These are phyloP conservation scores for Eilema depressum DNA, from an alignment of 2,888 invertebrate genomes.

Conservation along the genomic window DNA sequence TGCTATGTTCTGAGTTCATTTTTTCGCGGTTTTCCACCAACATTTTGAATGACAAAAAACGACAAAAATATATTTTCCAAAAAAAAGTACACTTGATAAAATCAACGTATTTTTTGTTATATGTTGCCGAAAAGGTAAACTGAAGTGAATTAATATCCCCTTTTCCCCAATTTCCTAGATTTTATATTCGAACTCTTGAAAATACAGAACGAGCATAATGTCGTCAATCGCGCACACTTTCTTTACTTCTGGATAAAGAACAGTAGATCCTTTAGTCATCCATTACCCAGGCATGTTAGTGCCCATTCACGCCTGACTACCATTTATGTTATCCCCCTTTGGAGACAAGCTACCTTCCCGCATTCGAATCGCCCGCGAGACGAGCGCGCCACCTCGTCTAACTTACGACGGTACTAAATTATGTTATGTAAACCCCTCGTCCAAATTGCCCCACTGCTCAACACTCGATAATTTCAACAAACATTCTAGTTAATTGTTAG, in stretches of 20 bases:
- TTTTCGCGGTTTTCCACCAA: background rate
- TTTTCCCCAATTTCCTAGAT: too few relatives aligned
- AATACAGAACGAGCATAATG: too few relatives aligned
- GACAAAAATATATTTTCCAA: too few relatives aligned
- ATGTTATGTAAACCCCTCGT: background rate
- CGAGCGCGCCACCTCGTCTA: conserved; percentile 1
- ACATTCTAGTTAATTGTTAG: conserved; percentile 38
- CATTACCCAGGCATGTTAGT: background rate
- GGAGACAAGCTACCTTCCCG: background rate
- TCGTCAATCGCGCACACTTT: too few relatives aligned
- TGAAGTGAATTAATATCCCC: too few relatives aligned
- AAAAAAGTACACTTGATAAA: too few relatives aligned
- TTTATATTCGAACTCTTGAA: too few relatives aligned
- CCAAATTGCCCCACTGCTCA: background rate
- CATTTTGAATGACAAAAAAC: background rate
- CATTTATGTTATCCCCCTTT: background rate
- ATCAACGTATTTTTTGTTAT: too few relatives aligned
- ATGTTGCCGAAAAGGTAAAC: too few relatives aligned
- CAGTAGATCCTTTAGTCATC: background rate
- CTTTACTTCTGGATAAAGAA: background rate
- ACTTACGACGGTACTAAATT: background rate
- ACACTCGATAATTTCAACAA: conserved; percentile 39
- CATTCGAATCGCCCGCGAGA: background rate
- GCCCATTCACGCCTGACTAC: background rate
- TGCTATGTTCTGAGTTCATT: conserved; percentile 25